A percentile compares a stretch with the other conserved stretches of the same genome.
Evolutionary conservation across 2,888 invertebrate genomes (phyloP).

Genomic region (Conistra vaccinii): DNA sequence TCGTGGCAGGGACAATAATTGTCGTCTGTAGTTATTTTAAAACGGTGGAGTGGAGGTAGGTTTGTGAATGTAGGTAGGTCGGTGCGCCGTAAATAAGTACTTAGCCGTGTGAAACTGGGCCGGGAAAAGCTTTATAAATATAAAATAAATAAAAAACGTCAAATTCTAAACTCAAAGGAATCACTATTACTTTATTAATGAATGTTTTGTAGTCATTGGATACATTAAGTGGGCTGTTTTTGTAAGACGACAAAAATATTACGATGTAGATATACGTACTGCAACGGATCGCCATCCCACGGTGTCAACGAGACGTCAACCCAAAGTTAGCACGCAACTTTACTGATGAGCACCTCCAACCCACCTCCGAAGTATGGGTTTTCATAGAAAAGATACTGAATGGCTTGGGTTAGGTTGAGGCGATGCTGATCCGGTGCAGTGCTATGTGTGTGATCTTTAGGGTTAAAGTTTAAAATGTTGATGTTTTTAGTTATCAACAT

Average conservation of each 20-base stretch:
- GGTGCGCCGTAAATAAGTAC: no score
- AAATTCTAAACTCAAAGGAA: neutral
- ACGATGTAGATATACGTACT: no score
- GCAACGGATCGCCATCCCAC: neutral
- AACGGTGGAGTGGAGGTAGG: neutral
- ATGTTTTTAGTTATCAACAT: neutral
- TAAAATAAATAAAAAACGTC: neutral
- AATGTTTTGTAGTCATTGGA: no score
- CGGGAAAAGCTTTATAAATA: neutral
- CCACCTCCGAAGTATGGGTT: neutral
- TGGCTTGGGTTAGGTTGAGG: neutral
- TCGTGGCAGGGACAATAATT: no score
- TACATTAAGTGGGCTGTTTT: no score
- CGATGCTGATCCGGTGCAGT: neutral
- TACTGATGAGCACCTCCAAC: neutral
- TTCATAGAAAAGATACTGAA: neutral
- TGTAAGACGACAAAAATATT: no score
- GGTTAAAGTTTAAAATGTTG: neutral
- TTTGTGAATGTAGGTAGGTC: neutral
- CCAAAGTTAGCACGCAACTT: no score
- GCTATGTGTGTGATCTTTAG: neutral
- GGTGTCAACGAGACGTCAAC: neutral
- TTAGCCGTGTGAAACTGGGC: no score
- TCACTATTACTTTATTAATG: no score
- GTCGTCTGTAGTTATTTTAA: neutral